Conservation (phyloP, 2,888 invertebrate species). For the Caenorhabditis sinica region DNA sequence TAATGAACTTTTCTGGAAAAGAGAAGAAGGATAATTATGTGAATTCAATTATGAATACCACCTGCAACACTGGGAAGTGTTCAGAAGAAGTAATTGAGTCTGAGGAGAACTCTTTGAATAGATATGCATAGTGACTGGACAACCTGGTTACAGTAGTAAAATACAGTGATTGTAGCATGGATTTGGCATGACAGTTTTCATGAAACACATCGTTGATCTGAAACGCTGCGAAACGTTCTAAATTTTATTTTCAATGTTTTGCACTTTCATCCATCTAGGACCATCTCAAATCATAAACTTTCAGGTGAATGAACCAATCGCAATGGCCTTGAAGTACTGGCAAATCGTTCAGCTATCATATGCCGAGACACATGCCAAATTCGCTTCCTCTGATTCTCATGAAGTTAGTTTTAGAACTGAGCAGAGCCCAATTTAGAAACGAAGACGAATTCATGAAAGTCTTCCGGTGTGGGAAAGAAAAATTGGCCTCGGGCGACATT, state of each 20-base stretch:
- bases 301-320: slow-evolving; percentile 82
- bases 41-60: slow-evolving; percentile 17
- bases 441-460: slow-evolving; percentile 57
- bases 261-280: too few species aligned
- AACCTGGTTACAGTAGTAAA: too few species aligned
- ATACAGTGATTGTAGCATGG: too few species aligned
- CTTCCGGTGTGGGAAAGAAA: slow-evolving; percentile 64
- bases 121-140: background rate
- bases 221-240: too few species aligned
- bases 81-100: background rate
- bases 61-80: slow-evolving; percentile 3
- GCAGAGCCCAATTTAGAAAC: slow-evolving; percentile 41
- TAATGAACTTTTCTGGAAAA: slow-evolving; percentile 20
- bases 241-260: too few species aligned
- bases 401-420: slow-evolving; percentile 67
- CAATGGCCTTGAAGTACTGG: slow-evolving; percentile 90
- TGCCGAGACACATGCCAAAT: slow-evolving; percentile 83
- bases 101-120: background rate
- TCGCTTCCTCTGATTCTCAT: slow-evolving; percentile 80
- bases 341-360: slow-evolving; percentile 89
- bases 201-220: too few species aligned
- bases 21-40: background rate
- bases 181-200: too few species aligned
- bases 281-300: background rate
- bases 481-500: slow-evolving; percentile 58